A percentile compares a stretch with the other conserved stretches of the same genome.
Evolutionary conservation across 2,113 vertebrate species (phyloP).

Genomic region (Aleadryas rufinucha): DNA sequence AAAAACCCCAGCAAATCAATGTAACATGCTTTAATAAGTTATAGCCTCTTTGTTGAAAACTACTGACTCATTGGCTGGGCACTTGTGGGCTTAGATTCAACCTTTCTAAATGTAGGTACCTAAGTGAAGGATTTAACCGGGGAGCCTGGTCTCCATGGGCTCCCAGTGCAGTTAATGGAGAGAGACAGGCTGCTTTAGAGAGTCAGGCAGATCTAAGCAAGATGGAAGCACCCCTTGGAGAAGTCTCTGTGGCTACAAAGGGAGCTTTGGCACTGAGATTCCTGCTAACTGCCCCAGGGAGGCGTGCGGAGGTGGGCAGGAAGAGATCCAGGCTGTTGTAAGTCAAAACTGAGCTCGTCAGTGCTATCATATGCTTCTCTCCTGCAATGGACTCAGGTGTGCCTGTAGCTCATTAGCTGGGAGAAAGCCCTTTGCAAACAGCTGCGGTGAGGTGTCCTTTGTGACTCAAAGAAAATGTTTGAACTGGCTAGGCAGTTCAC

Average conservation of each 20-base stretch:
- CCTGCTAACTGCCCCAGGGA: neutral
- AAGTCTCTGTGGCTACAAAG: neutral
- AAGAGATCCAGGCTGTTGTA: neutral
- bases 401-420: neutral
- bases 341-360: neutral
- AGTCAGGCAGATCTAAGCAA: neutral
- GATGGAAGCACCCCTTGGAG: neutral
- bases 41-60: neutral
- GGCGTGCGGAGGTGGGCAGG: neutral
- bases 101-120: neutral
- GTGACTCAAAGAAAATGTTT: neutral
- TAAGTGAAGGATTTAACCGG: neutral
- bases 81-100: neutral
- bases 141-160: neutral
- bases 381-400: neutral
- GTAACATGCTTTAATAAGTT: neutral
- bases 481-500: neutral
- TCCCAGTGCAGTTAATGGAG: neutral
- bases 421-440: neutral
- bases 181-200: neutral
- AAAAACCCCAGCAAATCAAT: rapidly evolving
- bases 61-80: neutral
- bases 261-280: neutral
- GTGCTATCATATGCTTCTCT: neutral
- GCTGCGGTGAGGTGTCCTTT: neutral